Conservation (phyloP, 2,797 vertebrate genomes). For the Myoxocephalus aenaeus region DNA sequence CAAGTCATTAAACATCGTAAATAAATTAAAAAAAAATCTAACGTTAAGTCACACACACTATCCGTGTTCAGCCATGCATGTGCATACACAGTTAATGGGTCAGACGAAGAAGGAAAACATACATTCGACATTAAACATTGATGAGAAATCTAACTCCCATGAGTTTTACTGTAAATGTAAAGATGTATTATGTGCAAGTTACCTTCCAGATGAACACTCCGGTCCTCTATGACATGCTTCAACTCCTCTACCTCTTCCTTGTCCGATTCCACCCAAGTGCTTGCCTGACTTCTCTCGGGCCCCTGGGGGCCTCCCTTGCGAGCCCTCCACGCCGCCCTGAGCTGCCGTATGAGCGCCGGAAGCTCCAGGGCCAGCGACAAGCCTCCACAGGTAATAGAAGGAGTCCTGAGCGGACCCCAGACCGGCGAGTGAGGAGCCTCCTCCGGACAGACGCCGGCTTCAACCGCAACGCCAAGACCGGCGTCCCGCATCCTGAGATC, state of each 20-base stretch:
- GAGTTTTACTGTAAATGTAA: not conserved
- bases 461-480: constrained; percentile 33
- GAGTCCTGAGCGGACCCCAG: constrained; percentile 72
- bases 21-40: not conserved
- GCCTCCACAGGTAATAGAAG: constrained; percentile 70
- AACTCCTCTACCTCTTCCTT: constrained; percentile 58
- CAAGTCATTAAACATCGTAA: not conserved
- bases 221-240: constrained; percentile 48
- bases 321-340: constrained; percentile 74
- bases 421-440: constrained; percentile 60
- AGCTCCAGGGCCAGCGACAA: constrained; percentile 76
- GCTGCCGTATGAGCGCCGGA: constrained; percentile 76
- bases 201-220: constrained; percentile 66
- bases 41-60: not conserved
- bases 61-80: not conserved
- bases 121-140: constrained; percentile 35
- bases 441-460: constrained; percentile 66
- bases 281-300: constrained; percentile 43
- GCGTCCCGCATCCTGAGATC: constrained; percentile 67
- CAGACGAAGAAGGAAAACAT: constrained; percentile 16
- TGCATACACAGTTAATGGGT: not conserved
- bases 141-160: constrained; percentile 26
- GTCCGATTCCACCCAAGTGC: constrained; percentile 60
- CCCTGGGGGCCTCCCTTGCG: constrained; percentile 59
- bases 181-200: constrained; percentile 29